Base-by-base conservation (phyloP, 2,797 vertebrate genomes). In the Mallotus villosus region DNA sequence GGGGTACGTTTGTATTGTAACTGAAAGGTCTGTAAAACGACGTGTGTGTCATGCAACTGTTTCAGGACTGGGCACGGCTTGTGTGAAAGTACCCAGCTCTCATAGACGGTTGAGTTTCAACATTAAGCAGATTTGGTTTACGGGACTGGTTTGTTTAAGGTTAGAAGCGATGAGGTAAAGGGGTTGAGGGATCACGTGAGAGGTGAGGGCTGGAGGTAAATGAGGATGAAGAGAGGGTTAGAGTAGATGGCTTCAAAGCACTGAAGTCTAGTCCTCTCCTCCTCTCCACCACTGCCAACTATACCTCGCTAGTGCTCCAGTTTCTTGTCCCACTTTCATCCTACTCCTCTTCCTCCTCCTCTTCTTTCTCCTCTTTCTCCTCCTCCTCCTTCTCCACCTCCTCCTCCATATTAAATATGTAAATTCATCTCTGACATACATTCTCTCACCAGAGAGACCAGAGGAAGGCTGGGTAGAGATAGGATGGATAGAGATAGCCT, bases 341-440 rank as follows among this genome's bases (percentile, higher is more conserved):
- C 68, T 24, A 66, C 25, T 49, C 60, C 27, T 74, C 68, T 19
- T 74, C 70, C 32, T 8, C 63, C 6, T 37, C 66, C 67, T 68
- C 53, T 55, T 69, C 34, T 25, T 75, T 67, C 68, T 24, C 32
- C 32, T 64, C 24, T 46, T 49, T 8, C n/a, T n/a, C n/a, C n/a
- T 80, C 76, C 25, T 73, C 24, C 68, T 85, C 78, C 59, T 74
- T 63, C 46, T 72, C 70, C 27, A 74, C 70, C n/a, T 74, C 71
- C 78, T 89, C 84, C 83, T 87, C 60, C 83, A 83, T 86, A 89
- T 90, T 81, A 86, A 72, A 83, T 17, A 41, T 41, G 37, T 41
- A 11, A 41, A 83, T 79, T 80, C 24, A 84, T 87, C 78, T 64
- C 75, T 85, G 88, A 85, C 86, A 87, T 78, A 86, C 71, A 79